Conservation (phyloP, 1,140 invertebrate genomes). For the Lucilia cuprina region DNA sequence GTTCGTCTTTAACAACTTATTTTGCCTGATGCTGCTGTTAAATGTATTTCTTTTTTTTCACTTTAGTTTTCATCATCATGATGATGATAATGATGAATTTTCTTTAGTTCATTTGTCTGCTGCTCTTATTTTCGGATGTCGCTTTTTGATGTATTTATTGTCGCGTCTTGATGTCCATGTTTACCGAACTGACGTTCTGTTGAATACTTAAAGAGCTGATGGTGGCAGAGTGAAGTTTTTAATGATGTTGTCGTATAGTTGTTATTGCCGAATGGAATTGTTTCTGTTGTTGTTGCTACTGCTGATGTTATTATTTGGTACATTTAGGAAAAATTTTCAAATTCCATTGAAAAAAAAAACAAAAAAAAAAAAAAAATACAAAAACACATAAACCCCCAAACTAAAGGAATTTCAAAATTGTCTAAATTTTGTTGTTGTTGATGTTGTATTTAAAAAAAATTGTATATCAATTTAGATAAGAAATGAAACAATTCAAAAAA, state of each 20-base stretch:
- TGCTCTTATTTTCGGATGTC: constrained; percentile 19
- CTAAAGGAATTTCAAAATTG: background rate
- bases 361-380: background rate
- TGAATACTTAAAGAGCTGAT: background rate
- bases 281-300: background rate
- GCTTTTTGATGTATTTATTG: constrained; percentile 31
- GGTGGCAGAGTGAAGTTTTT: background rate
- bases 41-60: background rate
- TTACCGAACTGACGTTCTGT: constrained; percentile 8
- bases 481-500: background rate
- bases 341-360: background rate
- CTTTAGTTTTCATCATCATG: background rate
- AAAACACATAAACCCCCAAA: too few relatives aligned
- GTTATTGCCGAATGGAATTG: background rate
- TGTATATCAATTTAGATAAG: background rate
- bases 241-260: background rate
- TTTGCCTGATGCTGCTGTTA: too few relatives aligned
- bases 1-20: too few relatives aligned
- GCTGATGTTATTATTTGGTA: background rate
- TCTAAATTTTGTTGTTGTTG: too few relatives aligned
- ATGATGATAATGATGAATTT: constrained; percentile 8
- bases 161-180: constrained; percentile 5
- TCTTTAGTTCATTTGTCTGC: constrained; percentile 25
- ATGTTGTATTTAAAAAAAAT: too few relatives aligned
- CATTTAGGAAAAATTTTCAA: background rate